These are phyloP conservation scores for Phorcus lineatus DNA, from an alignment of 2,888 invertebrate species.

Conservation along the genomic window DNA sequence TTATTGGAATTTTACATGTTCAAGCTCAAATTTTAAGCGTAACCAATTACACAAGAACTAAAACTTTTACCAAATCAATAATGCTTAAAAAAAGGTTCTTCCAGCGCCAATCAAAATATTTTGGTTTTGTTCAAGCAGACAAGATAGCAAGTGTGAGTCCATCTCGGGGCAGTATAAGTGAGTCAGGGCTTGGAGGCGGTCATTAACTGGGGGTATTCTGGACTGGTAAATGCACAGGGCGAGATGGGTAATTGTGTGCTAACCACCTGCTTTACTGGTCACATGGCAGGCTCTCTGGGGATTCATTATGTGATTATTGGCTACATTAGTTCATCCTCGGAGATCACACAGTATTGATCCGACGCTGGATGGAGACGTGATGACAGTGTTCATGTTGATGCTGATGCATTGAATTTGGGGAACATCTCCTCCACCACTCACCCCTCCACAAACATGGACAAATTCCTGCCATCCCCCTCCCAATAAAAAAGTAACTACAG, in stretches of 20 bases:
- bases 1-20: no score
- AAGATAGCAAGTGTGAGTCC: neutral
- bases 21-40: no score
- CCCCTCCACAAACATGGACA: neutral
- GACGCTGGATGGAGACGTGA: neutral
- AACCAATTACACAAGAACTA: no score
- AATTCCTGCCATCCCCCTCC: no score
- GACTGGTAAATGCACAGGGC: slow-evolving; percentile 13
- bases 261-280: slow-evolving; percentile 13
- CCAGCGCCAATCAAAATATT: no score
- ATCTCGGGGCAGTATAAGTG: neutral
- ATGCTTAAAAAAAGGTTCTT: no score
- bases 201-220: slow-evolving; percentile 9
- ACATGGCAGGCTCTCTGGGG: slow-evolving; percentile 17
- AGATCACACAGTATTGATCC: slow-evolving; percentile 28
- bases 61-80: no score
- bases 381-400: neutral
- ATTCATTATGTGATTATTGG: slow-evolving; percentile 31
- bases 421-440: neutral
- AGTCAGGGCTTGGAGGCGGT: neutral
- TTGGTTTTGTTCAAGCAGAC: no score
- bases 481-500: no score
- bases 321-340: slow-evolving; percentile 29
- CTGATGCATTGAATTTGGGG: neutral
- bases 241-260: slow-evolving; percentile 22